A percentile compares a stretch with the other conserved stretches of the same genome.
Evolutionary conservation across 2,113 vertebrate genomes (phyloP).

Genomic region (Mustelus asterias): DNA sequence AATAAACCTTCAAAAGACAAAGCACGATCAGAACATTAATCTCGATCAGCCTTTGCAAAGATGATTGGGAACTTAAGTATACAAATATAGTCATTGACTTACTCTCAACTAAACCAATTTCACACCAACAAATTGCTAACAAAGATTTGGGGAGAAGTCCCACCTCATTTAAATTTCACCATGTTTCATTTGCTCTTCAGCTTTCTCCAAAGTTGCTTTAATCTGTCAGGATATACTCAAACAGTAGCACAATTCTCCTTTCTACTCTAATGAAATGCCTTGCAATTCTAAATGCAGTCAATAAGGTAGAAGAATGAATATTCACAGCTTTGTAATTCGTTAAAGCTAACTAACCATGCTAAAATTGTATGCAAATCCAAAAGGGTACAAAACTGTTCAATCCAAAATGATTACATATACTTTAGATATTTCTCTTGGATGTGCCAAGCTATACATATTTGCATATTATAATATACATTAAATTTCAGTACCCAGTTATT

Average conservation of each 20-base stretch:
- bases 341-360: too few relatives aligned
- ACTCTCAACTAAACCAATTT: not conserved
- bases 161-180: not conserved
- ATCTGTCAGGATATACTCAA: not conserved
- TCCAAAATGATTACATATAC: too few relatives aligned
- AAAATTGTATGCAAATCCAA: not conserved
- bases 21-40: not conserved
- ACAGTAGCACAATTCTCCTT: not conserved
- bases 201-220: not conserved
- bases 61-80: not conserved
- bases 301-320: not conserved
- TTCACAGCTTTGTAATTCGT: not conserved
- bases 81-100: not conserved
- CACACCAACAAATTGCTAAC: not conserved
- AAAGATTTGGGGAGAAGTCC: not conserved
- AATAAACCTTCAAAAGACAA: not conserved
- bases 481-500: constrained; percentile 16
- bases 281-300: not conserved
- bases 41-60: not conserved
- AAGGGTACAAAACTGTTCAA: too few relatives aligned
- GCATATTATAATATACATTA: not conserved
- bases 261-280: not conserved
- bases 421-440: not conserved
- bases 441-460: not conserved
- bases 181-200: not conserved